Evolutionary conservation across 2,797 vertebrate genomes (phyloP), one percentile per base, ranked within the genome.

Genomic region (Microctenopoma lineatum): DNA sequence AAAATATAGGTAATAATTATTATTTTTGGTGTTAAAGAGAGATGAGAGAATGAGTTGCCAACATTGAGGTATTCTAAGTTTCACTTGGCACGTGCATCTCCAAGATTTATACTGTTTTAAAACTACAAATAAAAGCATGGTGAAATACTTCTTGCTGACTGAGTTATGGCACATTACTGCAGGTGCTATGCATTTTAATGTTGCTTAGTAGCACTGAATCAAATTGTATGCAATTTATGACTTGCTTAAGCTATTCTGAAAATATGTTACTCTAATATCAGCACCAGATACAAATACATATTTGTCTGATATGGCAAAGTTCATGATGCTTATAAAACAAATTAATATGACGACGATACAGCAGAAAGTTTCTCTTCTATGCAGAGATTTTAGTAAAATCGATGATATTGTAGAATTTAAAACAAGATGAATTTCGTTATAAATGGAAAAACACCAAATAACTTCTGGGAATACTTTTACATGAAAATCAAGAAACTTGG

Each of bases 1-100:
- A 83, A 88, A 92, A 86, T 80, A 82, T 84, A 79, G 59, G 27
- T 57, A 79, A 84, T 75, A 84, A 70, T 52, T 39, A 68, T 59
- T 76, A 61, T 59, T 32, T 45, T 41, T 16, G 32, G 26, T n/a
- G 46, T 41, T 44, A 4, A 38, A 21, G 36, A 45, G 44, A 66
- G 58, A 21, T 21, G 21, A 21, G 21, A 21, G 21, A 21, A 21
- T 12, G 57, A 47, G 42, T 7, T 69, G 59, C 67, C 65, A 83
- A 77, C 54, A 67, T 41, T 3, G 15, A 57, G 29, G 5, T 68
- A 64, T 44, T 66, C 29, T 56, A 29, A 29, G 3, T 29, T 29
- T 29, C 27, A 29, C 61, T 69, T 61, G 26, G 26, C 25, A 21
- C 21, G 21, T 21, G 21, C 21, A 21, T 21, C 21, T 21, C 21